Conservation (phyloP, 1,140 invertebrate genomes). For the Brachionus calyciflorus region DNA sequence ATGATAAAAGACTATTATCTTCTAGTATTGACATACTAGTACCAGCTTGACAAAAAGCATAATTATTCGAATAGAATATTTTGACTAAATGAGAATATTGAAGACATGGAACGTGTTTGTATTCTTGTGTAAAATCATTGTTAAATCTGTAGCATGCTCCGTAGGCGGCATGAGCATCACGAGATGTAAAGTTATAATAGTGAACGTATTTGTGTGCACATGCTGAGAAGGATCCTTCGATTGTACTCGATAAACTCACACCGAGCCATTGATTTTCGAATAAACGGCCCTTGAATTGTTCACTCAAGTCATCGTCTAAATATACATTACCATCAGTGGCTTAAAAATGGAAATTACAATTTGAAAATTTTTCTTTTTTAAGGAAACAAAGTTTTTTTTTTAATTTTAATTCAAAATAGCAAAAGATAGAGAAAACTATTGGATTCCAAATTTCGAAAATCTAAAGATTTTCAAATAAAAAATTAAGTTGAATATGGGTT, state of each 20-base stretch:
- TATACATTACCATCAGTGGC: neutral
- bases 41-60: constrained; percentile 41
- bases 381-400: no score
- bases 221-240: constrained; percentile 5
- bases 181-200: constrained; percentile 35
- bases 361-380: no score
- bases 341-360: neutral
- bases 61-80: constrained; percentile 40
- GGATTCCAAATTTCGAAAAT: no score
- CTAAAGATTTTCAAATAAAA: no score
- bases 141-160: constrained; percentile 39
- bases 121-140: constrained; percentile 31
- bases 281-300: constrained; percentile 33
- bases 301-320: neutral
- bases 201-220: constrained; percentile 43
- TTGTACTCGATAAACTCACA: neutral
- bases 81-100: constrained; percentile 8
- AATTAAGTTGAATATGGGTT: no score
- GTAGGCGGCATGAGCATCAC: constrained; percentile 34
- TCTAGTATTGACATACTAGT: constrained; percentile 25
- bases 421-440: no score
- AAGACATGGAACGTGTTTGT: constrained; percentile 41
- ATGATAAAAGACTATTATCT: constrained; percentile 1
- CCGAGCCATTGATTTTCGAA: constrained; percentile 43
- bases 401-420: no score